phyloP scores from a whole-genome alignment of 2,888 invertebrate genomes.

The Coenonympha arcania region DNA sequence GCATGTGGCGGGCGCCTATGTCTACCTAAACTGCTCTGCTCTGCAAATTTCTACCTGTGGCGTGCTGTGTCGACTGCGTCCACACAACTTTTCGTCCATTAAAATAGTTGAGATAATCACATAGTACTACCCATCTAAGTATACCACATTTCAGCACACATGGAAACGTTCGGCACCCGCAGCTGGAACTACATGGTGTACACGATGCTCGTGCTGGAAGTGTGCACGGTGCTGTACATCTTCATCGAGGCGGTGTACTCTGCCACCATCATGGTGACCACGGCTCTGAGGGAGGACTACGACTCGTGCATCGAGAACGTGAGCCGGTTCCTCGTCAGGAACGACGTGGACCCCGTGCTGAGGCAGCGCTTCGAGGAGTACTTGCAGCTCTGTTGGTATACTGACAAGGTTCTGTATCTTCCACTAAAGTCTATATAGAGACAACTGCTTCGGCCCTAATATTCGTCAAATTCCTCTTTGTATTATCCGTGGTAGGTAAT shows the following conservation, averaged over 20 bases:
- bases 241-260: slow-evolving; percentile 59
- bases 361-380: slow-evolving; percentile 51
- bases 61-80: too few species aligned
- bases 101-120: too few species aligned
- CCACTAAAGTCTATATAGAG: too few species aligned
- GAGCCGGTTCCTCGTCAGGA: slow-evolving; percentile 46
- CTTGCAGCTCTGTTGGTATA: slow-evolving; percentile 56
- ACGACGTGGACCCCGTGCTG: slow-evolving; percentile 46
- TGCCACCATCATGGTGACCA: slow-evolving; percentile 60
- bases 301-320: slow-evolving; percentile 47
- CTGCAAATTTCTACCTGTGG: too few species aligned
- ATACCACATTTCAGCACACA: slow-evolving; percentile 25
- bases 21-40: too few species aligned
- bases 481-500: too few species aligned
- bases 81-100: too few species aligned
- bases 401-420: slow-evolving; percentile 55
- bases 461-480: too few species aligned
- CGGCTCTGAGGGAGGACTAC: slow-evolving; percentile 53
- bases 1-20: too few species aligned
- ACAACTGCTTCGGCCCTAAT: too few species aligned
- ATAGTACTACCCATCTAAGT: too few species aligned
- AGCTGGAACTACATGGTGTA: slow-evolving; percentile 42
- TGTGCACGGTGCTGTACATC: slow-evolving; percentile 49
- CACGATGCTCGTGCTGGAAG: slow-evolving; percentile 48
- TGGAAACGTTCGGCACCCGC: slow-evolving; percentile 23